Evolutionary conservation across 1,140 invertebrate genomes (phyloP).

Genomic region (Brachionus rotundiformis): DNA sequence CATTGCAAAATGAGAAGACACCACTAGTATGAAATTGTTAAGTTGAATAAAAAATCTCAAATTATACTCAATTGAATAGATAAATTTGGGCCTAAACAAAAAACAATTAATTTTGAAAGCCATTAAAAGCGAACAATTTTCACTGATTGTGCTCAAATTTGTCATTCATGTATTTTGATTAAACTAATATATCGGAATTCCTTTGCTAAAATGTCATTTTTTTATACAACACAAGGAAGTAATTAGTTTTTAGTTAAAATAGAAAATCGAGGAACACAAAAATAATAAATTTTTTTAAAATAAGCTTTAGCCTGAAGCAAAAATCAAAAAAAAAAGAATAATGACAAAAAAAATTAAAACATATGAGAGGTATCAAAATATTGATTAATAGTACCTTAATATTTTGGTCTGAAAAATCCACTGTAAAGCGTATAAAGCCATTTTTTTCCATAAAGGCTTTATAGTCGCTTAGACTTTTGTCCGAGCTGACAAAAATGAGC

Average conservation of each 20-base stretch:
- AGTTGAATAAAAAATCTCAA: background rate
- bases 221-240: background rate
- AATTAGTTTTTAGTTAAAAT: background rate
- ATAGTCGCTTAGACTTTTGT: background rate
- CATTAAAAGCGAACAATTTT: background rate
- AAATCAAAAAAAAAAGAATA: background rate
- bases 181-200: background rate
- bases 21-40: background rate
- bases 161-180: background rate
- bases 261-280: background rate
- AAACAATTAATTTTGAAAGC: background rate
- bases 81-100: background rate
- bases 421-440: slow-evolving; percentile 15
- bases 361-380: background rate
- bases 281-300: background rate
- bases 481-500: slow-evolving; percentile 31
- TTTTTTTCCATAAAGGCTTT: slow-evolving; percentile 28
- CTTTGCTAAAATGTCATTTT: background rate
- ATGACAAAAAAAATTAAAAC: no score
- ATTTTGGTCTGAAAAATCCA: slow-evolving; percentile 24
- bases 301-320: background rate
- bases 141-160: slow-evolving; percentile 11
- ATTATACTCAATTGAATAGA: background rate
- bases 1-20: background rate
- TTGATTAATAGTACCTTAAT: background rate